Base-by-base conservation (phyloP, 2,888 invertebrate genomes). In the Perizoma flavofasciatum region DNA sequence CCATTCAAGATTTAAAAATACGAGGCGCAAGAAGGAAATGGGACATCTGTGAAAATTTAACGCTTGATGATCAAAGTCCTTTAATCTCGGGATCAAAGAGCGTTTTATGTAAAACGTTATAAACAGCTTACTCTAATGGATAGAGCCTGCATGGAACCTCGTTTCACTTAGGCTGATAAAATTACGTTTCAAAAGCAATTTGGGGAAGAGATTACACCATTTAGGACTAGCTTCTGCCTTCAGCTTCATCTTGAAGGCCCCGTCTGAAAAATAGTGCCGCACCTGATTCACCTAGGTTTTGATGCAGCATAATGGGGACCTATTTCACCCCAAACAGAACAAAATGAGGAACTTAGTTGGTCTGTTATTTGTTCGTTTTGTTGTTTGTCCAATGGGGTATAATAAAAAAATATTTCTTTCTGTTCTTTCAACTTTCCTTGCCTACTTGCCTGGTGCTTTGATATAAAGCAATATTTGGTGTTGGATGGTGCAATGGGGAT, bases 61-160 rank as follows among this genome's bases (percentile, higher is more conserved):
- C 75, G 71, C 64, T 68, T 57, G 44, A 35, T 65, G 70, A 74
- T 78, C 73, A 78, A 77, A 75, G 70, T 56, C 48, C 56, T 62
- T 73, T 71, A 74, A 74, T 75, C 72, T 70, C 63, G 47, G 61
- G 72, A 75, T 78, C 74, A 78, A 78, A 78, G 78, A 64, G 59
- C 60, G 68, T 70, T 70, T 58, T 50, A 59, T 61, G 66, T 63
- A 61, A 67, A 68, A 65, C 63, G 65, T 54, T 68, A 65, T 66
- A 67, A 63, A 60, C 61, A 65, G 66, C 57, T 56, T 55, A 61
- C 45, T 61, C 53, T 66, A 63, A 63, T 66, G 52, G 61, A 69
- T 61, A 50, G 33, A 41, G 59, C 59, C 59, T 59, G 54, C 59
- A 59, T 59, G 45, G 40, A 54, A 58, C 39, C 10, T 11, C 40